Evolutionary conservation across 2,113 vertebrate species (phyloP).

Genomic region (Bujurquina vittata): DNA sequence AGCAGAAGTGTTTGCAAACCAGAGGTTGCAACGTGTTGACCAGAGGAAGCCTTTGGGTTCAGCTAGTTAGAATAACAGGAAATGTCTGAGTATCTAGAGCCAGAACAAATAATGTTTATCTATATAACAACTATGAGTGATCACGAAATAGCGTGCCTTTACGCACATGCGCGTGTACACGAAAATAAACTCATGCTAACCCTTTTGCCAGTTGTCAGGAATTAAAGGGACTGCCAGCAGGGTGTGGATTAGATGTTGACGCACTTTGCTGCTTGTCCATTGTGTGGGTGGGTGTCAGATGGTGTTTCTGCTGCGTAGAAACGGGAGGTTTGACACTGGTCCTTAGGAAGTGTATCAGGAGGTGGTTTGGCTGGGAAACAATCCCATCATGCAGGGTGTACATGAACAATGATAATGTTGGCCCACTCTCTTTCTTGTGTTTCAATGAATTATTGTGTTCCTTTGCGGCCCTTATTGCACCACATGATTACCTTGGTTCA

Average conservation of each 20-base stretch:
- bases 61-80: slow-evolving; percentile 58
- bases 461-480: background rate
- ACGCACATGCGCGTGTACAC: background rate
- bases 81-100: slow-evolving; percentile 33
- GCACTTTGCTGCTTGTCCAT: slow-evolving; percentile 19
- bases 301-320: background rate
- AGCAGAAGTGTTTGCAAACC: background rate
- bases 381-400: background rate
- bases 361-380: slow-evolving; percentile 22
- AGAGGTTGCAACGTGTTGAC: slow-evolving; percentile 18
- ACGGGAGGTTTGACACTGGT: background rate
- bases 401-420: slow-evolving; percentile 18
- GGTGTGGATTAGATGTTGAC: slow-evolving; percentile 53
- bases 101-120: slow-evolving; percentile 53
- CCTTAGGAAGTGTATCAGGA: slow-evolving; percentile 32
- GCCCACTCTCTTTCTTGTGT: background rate
- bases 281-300: slow-evolving; percentile 42
- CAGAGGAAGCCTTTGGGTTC: slow-evolving; percentile 46
- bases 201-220: slow-evolving; percentile 42
- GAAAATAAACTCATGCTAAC: slow-evolving; percentile 38
- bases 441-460: background rate
- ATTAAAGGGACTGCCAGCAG: slow-evolving; percentile 35
- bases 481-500: background rate
- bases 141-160: slow-evolving; percentile 20
- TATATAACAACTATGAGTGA: background rate